Conservation (phyloP, 1,140 invertebrate species). For the Zaprionus ornatus region DNA sequence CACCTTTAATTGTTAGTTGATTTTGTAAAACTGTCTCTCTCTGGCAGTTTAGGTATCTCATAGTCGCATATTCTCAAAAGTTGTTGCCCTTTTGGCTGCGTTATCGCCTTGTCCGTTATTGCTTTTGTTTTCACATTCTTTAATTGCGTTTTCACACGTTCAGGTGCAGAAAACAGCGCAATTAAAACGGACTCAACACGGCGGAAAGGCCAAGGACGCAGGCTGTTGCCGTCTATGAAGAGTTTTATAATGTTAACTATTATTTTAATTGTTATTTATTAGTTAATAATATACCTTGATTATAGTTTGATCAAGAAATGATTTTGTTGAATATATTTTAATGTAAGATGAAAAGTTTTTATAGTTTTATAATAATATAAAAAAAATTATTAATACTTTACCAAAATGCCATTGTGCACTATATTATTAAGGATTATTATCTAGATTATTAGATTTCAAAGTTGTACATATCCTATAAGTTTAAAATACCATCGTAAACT, state of each 20-base stretch:
- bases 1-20: neutral
- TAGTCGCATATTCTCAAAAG: conserved; percentile 8
- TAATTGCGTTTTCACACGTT: conserved; percentile 73
- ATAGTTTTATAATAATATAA: too few relatives aligned
- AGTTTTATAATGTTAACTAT: neutral
- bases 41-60: neutral
- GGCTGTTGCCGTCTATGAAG: neutral
- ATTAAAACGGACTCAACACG: conserved; percentile 62
- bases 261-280: neutral
- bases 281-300: neutral
- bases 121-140: conserved; percentile 27
- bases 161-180: conserved; percentile 74
- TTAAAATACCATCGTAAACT: too few relatives aligned
- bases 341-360: too few relatives aligned
- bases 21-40: neutral
- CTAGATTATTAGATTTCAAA: too few relatives aligned
- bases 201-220: conserved; percentile 11
- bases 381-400: too few relatives aligned
- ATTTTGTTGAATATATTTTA: too few relatives aligned
- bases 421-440: neutral
- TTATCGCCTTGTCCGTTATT: conserved; percentile 11
- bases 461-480: too few relatives aligned
- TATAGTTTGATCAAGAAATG: neutral
- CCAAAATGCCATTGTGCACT: too few relatives aligned
- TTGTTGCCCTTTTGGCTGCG: conserved; percentile 15